Evolutionary conservation across 2,888 invertebrate species (phyloP), one percentile per base, ranked within the genome.

Genomic region (Drosophila austrosaltans): DNA sequence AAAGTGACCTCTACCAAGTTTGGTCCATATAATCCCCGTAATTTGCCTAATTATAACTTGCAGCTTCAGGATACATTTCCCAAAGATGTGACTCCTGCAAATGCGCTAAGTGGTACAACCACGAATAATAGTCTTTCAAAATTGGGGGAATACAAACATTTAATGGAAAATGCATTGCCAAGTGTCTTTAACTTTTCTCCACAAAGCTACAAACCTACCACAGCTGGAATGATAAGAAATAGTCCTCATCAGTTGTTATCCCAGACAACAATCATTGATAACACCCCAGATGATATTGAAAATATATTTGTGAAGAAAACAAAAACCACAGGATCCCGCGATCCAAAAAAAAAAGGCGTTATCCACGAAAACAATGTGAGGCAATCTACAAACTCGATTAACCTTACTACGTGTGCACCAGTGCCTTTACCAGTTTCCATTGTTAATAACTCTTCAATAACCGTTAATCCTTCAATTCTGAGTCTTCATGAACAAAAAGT

Each of bases 121-220:
- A 8, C 60, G 28, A 74, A 67, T 63, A 30, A 32, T 67, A 7
- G 36, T 8, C 61, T 72, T 22, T 64, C 81, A 4, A 67, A 32
- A 3, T 62, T 82, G n/a, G 70, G 58, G 3, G 70, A 77, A 7
- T 82, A 82, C 28, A 82, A 79, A 12, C 70, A 75, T 40, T 40
- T 80, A 30, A 58, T 80, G 10, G 79, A 82, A 48, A 82, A 66
- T n/a, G 79, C 82, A 1, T 10, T 82, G 4, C 44, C 79, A 20
- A 69, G 48, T 53, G 32, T 80, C 1, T 56, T 82, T 20, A 64
- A 77, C 63, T 68, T 74, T 44, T 65, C 73, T 0, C 53, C 60
- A 1, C 81, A 81, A 25, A 36, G 7, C 1, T 79, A 79, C 16
- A 36, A 53, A 6, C 7, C 69, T 7, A 10, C 58, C 42, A 59